A percentile compares a stretch with the other conserved stretches of the same genome.
These are phyloP conservation scores for Saguinus midas DNA, from an alignment of 2,113 vertebrate species.

Conservation along the genomic window DNA sequence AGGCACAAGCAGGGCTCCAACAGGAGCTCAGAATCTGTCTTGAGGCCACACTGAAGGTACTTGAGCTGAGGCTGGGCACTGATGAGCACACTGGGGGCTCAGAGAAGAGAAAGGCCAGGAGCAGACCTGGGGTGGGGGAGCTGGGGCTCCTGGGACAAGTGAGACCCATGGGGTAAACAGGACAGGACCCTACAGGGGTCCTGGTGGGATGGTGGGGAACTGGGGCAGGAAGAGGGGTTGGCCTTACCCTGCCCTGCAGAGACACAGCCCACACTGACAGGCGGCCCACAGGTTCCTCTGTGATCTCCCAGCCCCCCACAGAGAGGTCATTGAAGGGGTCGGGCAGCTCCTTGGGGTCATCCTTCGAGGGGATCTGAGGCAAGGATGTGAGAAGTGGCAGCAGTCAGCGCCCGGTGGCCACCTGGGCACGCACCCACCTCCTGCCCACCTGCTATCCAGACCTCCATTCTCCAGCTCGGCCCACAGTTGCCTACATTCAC, in stretches of 20 bases:
- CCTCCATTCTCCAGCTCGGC: accelerated
- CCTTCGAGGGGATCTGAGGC: slow-evolving; percentile 88
- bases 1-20: background rate
- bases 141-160: background rate
- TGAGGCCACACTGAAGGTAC: background rate
- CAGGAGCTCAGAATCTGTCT: background rate
- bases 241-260: slow-evolving; percentile 93
- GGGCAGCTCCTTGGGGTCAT: slow-evolving; percentile 85
- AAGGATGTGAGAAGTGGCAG: background rate
- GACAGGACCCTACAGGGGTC: background rate
- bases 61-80: background rate
- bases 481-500: background rate
- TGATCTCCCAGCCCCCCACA: slow-evolving; percentile 95
- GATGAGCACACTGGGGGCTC: background rate
- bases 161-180: background rate
- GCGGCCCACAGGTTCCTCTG: slow-evolving; percentile 90
- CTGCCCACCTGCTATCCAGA: background rate
- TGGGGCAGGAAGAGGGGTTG: no score
- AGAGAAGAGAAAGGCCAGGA: background rate
- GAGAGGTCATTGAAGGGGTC: slow-evolving; percentile 97
- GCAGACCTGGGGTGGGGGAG: background rate
- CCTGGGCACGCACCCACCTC: background rate
- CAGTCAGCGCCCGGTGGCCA: background rate
- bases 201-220: background rate
- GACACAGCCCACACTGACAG: slow-evolving; percentile 96